Evolutionary conservation across 2,797 vertebrate genomes (phyloP).

Genomic region (Atherinosoma microstoma): DNA sequence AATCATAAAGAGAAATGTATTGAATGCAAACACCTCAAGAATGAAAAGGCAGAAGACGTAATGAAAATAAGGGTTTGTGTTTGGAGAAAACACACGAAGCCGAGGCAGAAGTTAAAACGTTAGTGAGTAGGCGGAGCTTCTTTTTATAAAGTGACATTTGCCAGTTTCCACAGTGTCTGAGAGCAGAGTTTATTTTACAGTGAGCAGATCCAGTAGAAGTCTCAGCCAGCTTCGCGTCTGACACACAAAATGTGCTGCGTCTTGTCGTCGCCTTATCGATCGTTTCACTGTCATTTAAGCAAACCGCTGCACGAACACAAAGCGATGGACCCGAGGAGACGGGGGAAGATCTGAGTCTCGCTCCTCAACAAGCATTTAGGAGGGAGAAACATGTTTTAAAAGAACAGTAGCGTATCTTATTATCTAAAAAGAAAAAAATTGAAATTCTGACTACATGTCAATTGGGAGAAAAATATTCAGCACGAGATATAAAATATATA

Average conservation of each 20-base stretch:
- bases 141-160: not conserved
- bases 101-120: constrained; percentile 22
- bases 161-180: constrained; percentile 34
- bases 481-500: too few species aligned
- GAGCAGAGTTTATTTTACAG: constrained; percentile 42
- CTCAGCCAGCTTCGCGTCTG: constrained; percentile 45
- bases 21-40: too few species aligned
- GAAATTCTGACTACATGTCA: too few species aligned
- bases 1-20: too few species aligned
- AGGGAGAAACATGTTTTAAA: not conserved
- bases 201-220: constrained; percentile 29
- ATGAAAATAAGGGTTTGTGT: not conserved
- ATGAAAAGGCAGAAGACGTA: too few species aligned
- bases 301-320: constrained; percentile 56
- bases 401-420: not conserved
- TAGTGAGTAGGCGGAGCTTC: constrained; percentile 17
- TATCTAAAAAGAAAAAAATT: too few species aligned
- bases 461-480: too few species aligned
- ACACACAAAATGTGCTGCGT: constrained; percentile 47
- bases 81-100: not conserved
- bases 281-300: constrained; percentile 57
- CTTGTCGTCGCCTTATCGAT: constrained; percentile 57
- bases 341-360: constrained; percentile 30
- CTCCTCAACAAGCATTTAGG: not conserved
- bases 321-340: constrained; percentile 44